These are phyloP conservation scores for Sarcoramphus papa DNA, from an alignment of 2,797 vertebrate genomes.

Conservation along the genomic window DNA sequence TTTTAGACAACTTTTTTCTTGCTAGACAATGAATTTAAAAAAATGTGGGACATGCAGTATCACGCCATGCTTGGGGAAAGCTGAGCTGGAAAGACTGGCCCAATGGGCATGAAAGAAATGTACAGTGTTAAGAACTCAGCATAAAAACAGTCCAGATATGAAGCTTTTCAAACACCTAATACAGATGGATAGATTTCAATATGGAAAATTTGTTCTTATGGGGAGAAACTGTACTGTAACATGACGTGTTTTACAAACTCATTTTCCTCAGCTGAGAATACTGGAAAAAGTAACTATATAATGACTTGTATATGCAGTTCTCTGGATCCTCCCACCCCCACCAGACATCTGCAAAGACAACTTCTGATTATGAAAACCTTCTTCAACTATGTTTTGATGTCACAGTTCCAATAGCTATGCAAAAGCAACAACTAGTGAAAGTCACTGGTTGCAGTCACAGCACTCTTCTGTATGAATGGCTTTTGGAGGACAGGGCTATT, in stretches of 20 bases:
- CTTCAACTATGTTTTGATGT: neutral
- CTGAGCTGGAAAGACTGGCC: neutral
- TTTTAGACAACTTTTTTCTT: neutral
- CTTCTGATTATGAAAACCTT: neutral
- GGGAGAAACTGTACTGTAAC: neutral
- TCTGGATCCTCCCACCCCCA: neutral
- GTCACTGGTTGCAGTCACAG: neutral
- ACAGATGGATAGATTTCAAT: slow-evolving; percentile 25
- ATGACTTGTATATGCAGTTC: neutral
- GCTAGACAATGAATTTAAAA: neutral
- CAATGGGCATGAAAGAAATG: slow-evolving; percentile 19
- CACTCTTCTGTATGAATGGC: neutral
- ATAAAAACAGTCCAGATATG: slow-evolving; percentile 2
- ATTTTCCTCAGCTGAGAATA: neutral
- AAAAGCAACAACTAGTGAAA: neutral
- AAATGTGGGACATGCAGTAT: neutral
- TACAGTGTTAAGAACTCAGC: slow-evolving; percentile 19
- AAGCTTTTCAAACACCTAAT: slow-evolving; percentile 3
- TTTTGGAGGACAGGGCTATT: neutral
- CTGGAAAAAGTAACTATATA: neutral
- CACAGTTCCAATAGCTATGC: neutral
- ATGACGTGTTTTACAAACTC: neutral
- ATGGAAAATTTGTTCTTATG: neutral
- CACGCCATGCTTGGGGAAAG: neutral
- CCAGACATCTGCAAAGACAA: neutral